Evolutionary conservation across 2,888 invertebrate genomes (phyloP), one percentile per base, ranked within the genome.

Genomic region (Xylota sylvarum): DNA sequence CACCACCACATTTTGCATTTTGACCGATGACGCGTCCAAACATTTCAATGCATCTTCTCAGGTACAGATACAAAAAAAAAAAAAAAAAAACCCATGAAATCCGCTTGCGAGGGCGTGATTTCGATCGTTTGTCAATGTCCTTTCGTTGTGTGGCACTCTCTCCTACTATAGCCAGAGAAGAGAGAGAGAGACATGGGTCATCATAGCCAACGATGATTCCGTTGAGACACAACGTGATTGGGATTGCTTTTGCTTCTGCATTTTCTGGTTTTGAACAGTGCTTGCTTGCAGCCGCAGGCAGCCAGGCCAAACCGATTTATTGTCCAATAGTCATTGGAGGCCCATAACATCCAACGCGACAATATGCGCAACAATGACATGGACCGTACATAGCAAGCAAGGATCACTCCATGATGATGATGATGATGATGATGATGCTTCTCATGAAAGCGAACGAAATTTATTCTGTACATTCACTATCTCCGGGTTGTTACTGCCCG

Each of bases 51-150:
- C 65, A n/a, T 14, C 52, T 52, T 19, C 14, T 12, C 23, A 17
- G 56, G 23, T 52, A 32, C 40, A 40, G n/a, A 12, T 10, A 43
- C 55, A 12, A 19, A 17, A 23, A 23, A 23, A 23, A 23, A 23
- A 23, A 23, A 23, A 23, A 23, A 23, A 23, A 23, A 17, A 69
- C 9, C 37, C 43, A 60, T 73, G 69, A 84, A 76, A 80, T 46
- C 43, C 55, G 48, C 58, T 82, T 78, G 67, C 62, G 86, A 86
- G 86, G 86, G 86, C 86, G 86, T 86, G 86, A 86, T 86, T 86
- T 86, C 82, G 78, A 86, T 86, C 86, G 86, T 86, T 86, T 86
- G 86, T 86, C 86, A 86, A 86, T 82, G 86, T 86, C 85, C 56
- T 58, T 58, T 52, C 17, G 10, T 35, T 4, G 52, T 52, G 27